Conservation (phyloP, 2,888 invertebrate genomes). For the Rhyacophila evoluta region DNA sequence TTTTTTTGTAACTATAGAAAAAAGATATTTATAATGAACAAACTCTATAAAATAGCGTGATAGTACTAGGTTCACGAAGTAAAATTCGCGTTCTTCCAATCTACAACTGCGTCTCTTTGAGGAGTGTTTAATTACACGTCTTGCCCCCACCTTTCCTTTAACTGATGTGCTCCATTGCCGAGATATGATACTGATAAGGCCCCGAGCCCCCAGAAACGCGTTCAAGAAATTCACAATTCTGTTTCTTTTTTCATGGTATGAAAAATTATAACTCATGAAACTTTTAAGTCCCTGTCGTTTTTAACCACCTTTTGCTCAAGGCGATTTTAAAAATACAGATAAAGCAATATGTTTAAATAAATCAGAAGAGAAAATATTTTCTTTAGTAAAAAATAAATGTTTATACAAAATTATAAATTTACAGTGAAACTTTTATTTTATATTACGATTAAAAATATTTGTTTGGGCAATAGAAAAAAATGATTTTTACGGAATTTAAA, state of each 20-base stretch:
- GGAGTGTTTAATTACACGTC: constrained; percentile 47
- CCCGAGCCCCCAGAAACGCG: constrained; percentile 35
- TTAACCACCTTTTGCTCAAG: not conserved
- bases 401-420: too few species aligned
- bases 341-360: not conserved
- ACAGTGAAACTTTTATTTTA: too few species aligned
- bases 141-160: constrained; percentile 23
- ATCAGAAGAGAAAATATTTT: too few species aligned
- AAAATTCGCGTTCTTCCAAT: not conserved
- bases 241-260: constrained; percentile 35
- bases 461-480: too few species aligned
- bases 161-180: constrained; percentile 34
- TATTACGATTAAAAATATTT: too few species aligned
- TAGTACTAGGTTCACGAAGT: constrained; percentile 9
- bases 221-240: constrained; percentile 40
- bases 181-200: constrained; percentile 48
- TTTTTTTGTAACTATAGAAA: too few species aligned
- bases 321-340: not conserved
- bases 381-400: too few species aligned
- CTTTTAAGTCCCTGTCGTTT: not conserved
- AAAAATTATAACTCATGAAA: constrained; percentile 35
- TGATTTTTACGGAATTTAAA: too few species aligned
- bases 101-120: not conserved
- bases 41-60: constrained; percentile 39
- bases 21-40: too few species aligned